These are phyloP conservation scores for Hippopotamyrus pictus DNA, from an alignment of 2,797 vertebrate species.

Conservation along the genomic window DNA sequence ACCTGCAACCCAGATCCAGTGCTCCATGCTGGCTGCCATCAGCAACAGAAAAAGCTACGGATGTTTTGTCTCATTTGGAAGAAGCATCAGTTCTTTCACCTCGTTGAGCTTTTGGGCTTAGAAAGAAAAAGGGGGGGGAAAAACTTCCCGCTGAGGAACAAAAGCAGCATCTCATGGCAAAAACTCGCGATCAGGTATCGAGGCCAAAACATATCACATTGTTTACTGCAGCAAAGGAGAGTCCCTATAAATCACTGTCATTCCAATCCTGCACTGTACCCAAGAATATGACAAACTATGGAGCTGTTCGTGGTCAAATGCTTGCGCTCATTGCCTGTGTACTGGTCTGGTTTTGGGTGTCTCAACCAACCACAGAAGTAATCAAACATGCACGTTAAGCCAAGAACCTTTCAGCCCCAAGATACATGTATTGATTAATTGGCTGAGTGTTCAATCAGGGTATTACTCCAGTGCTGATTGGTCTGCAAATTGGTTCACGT, in stretches of 20 bases:
- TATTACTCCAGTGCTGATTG: conserved; percentile 42
- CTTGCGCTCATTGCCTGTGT: not conserved
- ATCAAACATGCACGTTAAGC: conserved; percentile 36
- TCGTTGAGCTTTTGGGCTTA: not conserved
- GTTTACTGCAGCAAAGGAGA: not conserved
- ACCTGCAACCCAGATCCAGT: not conserved
- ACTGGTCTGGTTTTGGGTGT: not conserved
- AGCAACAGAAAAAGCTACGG: not conserved
- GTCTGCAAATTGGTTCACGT: conserved; percentile 26
- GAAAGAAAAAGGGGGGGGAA: not conserved
- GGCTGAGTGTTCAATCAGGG: conserved; percentile 33
- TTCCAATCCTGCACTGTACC: not conserved
- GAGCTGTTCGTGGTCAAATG: not conserved
- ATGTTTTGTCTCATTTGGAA: not conserved
- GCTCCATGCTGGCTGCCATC: not conserved
- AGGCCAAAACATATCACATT: not conserved
- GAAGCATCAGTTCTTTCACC: not conserved
- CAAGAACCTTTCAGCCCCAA: conserved; percentile 19
- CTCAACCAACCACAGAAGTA: not conserved
- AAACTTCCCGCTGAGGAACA: not conserved
- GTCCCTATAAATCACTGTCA: not conserved
- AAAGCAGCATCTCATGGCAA: not conserved
- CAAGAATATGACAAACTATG: not conserved
- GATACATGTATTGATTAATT: conserved; percentile 46
- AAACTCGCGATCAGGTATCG: not conserved